Conservation (phyloP, 64 coral and sea anemone genomes). For the Platygyra sinensis region DNA sequence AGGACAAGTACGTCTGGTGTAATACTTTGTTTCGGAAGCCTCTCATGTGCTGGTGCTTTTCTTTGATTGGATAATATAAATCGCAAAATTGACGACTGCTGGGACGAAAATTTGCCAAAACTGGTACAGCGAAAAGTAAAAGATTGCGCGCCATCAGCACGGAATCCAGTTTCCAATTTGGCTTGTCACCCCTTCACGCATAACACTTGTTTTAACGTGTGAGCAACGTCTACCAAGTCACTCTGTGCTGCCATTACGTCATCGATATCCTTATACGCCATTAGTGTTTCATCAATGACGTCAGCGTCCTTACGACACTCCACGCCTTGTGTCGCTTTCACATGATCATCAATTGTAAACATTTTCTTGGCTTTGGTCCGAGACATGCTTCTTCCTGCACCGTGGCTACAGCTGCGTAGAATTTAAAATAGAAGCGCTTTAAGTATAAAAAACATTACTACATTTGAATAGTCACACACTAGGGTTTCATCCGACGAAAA, state of each 20-base stretch:
- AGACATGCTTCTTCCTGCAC: conserved; percentile 81
- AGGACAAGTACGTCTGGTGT: no score
- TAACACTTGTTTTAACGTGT: conserved; percentile 78
- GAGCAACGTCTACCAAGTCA: conserved; percentile 75
- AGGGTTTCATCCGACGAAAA: neutral
- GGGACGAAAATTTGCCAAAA: no score
- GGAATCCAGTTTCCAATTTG: no score
- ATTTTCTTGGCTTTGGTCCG: conserved; percentile 78
- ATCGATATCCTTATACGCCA: conserved; percentile 89
- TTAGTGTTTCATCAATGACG: conserved; percentile 90
- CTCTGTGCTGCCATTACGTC: conserved; percentile 89
- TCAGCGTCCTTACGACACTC: conserved; percentile 83
- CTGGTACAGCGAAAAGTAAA: no score
- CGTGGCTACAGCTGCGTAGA: conserved; percentile 75
- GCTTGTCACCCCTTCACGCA: conserved; percentile 79
- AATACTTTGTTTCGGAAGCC: no score
- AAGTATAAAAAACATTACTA: neutral
- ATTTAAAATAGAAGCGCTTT: neutral
- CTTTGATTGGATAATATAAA: no score
- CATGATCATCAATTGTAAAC: conserved; percentile 74
- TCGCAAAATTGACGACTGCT: no score
- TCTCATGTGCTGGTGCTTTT: no score
- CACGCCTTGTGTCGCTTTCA: conserved; percentile 65
- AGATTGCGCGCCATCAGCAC: neutral
- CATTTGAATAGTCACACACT: neutral